Evolutionary conservation across 2,113 vertebrate genomes (phyloP).

Genomic region (Galeopterus variegatus): DNA sequence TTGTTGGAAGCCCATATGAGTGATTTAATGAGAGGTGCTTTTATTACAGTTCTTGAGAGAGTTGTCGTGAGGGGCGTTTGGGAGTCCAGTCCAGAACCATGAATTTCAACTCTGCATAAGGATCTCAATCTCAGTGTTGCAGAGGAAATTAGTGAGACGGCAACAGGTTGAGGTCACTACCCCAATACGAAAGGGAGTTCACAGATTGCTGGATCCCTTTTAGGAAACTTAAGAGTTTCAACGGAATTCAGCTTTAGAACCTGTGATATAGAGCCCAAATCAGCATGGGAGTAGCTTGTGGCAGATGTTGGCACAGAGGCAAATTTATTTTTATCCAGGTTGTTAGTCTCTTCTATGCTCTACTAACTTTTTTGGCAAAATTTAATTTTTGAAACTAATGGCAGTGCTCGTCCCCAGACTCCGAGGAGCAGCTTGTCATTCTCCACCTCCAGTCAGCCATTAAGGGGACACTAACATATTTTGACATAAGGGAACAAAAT

Average conservation of each 20-base stretch:
- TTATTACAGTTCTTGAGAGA: not conserved
- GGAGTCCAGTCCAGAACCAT: not conserved
- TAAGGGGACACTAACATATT: slow-evolving; percentile 66
- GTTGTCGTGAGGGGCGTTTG: not conserved
- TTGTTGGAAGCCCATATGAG: not conserved
- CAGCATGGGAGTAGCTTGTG: not conserved
- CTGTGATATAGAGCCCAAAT: not conserved
- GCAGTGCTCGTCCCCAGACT: slow-evolving; percentile 12
- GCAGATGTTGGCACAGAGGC: not conserved
- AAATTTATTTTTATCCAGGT: not conserved
- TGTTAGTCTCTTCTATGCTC: slow-evolving; percentile 41
- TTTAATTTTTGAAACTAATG: slow-evolving; percentile 75
- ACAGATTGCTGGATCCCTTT: not conserved
- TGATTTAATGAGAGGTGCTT: not conserved
- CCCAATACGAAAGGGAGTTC: not conserved
- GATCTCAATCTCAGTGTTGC: not conserved
- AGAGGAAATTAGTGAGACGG: not conserved
- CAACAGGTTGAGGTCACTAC: not conserved
- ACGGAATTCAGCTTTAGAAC: not conserved
- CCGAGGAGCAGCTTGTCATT: slow-evolving; percentile 10
- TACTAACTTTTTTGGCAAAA: slow-evolving; percentile 66
- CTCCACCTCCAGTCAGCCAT: not conserved
- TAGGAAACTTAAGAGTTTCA: not conserved
- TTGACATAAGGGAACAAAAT: slow-evolving; percentile 52
- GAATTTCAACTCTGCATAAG: not conserved